Evolutionary conservation across 2,113 vertebrate genomes (phyloP).

Genomic region (Prionailurus viverrinus): DNA sequence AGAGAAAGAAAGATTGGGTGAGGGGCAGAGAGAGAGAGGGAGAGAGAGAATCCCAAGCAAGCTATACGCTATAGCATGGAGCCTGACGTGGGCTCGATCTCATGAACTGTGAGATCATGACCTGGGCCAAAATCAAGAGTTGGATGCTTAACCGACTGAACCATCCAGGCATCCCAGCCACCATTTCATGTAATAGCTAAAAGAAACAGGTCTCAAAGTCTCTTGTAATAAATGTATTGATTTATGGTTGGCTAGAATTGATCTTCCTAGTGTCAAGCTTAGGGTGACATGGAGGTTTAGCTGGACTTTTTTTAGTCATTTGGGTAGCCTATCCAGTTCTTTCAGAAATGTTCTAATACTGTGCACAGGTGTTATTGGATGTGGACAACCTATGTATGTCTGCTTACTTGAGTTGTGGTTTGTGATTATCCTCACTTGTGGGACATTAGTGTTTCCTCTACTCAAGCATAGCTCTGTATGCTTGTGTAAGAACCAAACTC

Average conservation of each 20-base stretch:
- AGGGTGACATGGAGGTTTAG: not conserved
- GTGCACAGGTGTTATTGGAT: not conserved
- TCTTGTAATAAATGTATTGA: not conserved
- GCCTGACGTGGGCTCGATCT: too few relatives aligned
- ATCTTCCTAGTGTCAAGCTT: not conserved
- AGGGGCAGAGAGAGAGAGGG: too few relatives aligned
- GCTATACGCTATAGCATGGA: too few relatives aligned
- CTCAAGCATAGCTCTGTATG: not conserved
- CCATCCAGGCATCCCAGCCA: too few relatives aligned
- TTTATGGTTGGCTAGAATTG: not conserved
- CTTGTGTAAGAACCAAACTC: not conserved
- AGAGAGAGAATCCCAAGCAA: too few relatives aligned
- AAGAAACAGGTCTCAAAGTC: not conserved
- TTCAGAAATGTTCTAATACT: not conserved
- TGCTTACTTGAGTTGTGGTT: slow-evolving; percentile 33
- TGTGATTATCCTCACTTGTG: not conserved
- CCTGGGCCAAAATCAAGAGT: too few relatives aligned
- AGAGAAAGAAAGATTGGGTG: too few relatives aligned
- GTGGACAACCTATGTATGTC: not conserved
- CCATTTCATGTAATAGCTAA: not conserved
- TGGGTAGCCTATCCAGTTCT: not conserved
- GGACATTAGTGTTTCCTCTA: not conserved
- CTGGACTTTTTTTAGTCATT: not conserved
- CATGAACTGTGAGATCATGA: too few relatives aligned
- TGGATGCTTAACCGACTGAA: too few relatives aligned